phyloP scores from a whole-genome alignment of 2,888 invertebrate genomes.

The Epistrophella euchroma region DNA sequence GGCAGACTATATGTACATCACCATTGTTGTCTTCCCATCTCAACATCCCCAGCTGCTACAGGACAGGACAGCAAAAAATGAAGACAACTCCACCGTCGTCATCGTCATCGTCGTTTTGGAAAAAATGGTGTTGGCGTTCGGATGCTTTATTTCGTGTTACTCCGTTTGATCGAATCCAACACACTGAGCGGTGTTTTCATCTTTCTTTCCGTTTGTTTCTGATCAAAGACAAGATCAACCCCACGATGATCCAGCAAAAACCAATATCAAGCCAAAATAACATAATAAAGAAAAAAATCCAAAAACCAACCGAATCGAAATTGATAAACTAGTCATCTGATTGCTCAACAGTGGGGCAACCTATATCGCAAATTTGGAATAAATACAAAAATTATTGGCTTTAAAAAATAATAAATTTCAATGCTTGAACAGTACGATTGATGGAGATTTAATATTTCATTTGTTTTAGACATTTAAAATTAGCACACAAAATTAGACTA shows the following conservation, averaged over 20 bases:
- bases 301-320: slow-evolving; percentile 56
- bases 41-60: slow-evolving; percentile 46
- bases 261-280: slow-evolving; percentile 71
- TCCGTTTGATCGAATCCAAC: slow-evolving; percentile 60
- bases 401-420: too few species aligned
- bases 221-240: slow-evolving; percentile 60
- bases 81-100: slow-evolving; percentile 28
- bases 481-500: too few species aligned
- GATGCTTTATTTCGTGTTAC: slow-evolving; percentile 59
- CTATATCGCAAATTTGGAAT: background rate
- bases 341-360: background rate
- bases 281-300: background rate
- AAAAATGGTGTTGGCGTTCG: slow-evolving; percentile 70
- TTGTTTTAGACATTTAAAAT: too few species aligned
- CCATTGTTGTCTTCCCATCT: slow-evolving; percentile 40
- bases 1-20: slow-evolving; percentile 1
- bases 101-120: slow-evolving; percentile 22
- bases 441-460: too few species aligned
- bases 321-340: slow-evolving; percentile 64
- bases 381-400: too few species aligned
- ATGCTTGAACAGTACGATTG: too few species aligned
- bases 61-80: slow-evolving; percentile 29
- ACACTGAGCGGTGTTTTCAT: slow-evolving; percentile 33
- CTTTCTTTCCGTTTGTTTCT: slow-evolving; percentile 27
- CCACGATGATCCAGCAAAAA: slow-evolving; percentile 77